Percentiles rank a stretch among this genome's conserved stretches.
phyloP scores from a whole-genome alignment of 2,797 vertebrate genomes.

The Eurystomus glaucurus region DNA sequence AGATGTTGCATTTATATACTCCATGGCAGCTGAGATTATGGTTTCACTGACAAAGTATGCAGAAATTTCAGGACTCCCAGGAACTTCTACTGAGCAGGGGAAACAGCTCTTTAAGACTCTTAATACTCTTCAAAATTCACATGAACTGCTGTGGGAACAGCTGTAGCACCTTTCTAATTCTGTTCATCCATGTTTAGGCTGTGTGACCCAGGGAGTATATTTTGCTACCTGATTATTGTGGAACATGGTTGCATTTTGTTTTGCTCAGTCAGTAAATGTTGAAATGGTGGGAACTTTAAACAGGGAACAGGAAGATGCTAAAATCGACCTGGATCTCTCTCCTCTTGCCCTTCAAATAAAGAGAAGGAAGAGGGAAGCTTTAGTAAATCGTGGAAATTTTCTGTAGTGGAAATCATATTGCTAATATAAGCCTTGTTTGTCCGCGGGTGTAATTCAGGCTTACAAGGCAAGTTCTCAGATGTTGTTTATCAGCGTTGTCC shows the following conservation, averaged over 20 bases:
- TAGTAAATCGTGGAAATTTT: not conserved
- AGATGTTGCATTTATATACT: not conserved
- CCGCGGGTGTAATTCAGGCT: not conserved
- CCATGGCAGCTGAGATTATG: not conserved
- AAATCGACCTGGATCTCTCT: not conserved
- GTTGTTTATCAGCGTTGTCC: conserved; percentile 19
- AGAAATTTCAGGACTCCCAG: not conserved
- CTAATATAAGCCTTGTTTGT: not conserved
- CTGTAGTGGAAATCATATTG: not conserved
- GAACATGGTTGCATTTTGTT: not conserved
- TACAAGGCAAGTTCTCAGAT: not conserved
- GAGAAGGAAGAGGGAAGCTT: not conserved
- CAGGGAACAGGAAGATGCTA: not conserved
- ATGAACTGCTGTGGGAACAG: not conserved
- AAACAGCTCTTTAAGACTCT: not conserved
- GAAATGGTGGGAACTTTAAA: not conserved
- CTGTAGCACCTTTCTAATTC: not conserved
- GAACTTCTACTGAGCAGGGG: not conserved
- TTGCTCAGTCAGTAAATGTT: not conserved
- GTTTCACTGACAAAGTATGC: not conserved
- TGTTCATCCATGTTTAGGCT: not conserved
- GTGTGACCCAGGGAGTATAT: not conserved
- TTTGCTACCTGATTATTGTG: not conserved
- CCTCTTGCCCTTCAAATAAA: not conserved
- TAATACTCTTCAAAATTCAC: not conserved